These are phyloP conservation scores for Dermochelys coriacea DNA, from an alignment of 2,797 vertebrate genomes.

Conservation along the genomic window DNA sequence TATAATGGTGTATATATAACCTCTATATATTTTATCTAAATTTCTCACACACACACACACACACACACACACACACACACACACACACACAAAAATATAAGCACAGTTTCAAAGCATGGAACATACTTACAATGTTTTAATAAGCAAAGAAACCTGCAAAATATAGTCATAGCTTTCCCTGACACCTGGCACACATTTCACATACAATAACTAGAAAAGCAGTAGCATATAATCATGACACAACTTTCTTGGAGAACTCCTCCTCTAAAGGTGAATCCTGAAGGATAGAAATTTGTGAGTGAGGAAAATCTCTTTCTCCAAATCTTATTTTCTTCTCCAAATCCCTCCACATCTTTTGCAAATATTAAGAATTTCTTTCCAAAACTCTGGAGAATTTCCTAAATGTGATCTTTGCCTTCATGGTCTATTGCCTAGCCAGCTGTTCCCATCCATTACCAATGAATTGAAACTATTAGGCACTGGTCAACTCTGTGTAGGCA, in stretches of 20 bases:
- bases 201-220: background rate
- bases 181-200: background rate
- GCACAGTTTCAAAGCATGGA: background rate
- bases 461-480: background rate
- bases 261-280: background rate
- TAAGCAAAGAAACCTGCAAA: background rate
- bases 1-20: fast-evolving
- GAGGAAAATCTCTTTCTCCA: background rate
- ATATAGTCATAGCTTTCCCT: background rate
- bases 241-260: background rate
- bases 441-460: background rate
- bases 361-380: background rate
- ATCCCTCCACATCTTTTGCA: background rate
- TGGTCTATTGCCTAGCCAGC: background rate
- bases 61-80: fast-evolving
- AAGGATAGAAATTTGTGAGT: fast-evolving
- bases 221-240: background rate
- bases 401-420: background rate
- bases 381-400: background rate
- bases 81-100: background rate
- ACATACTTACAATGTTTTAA: background rate
- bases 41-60: background rate
- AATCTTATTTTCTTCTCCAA: background rate
- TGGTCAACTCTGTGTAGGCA: background rate
- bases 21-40: background rate